Conservation (phyloP, 92 coral and sea anemone genomes). For the Bergia sp. region DNA sequence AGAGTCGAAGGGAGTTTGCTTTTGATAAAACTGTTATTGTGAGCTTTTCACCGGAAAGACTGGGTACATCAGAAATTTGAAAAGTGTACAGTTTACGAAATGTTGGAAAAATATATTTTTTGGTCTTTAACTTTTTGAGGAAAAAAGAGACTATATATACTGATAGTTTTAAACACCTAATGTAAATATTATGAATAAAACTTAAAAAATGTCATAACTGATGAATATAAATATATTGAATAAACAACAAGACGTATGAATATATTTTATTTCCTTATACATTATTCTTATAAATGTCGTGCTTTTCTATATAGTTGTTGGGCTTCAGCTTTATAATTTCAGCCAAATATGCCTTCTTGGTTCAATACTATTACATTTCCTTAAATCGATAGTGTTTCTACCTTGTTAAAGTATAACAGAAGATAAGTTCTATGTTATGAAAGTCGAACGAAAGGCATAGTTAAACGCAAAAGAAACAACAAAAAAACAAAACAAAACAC, state of each 20-base stretch:
- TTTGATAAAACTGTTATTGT: constrained; percentile 31
- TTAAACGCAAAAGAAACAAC: background rate
- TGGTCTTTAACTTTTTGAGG: background rate
- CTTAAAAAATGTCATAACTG: background rate
- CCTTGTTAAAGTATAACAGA: too few relatives aligned
- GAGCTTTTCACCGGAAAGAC: background rate
- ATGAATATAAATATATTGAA: constrained; percentile 18
- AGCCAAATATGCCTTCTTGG: background rate
- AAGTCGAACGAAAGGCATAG: background rate
- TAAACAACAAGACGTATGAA: constrained; percentile 2
- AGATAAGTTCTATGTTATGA: background rate
- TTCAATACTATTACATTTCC: background rate
- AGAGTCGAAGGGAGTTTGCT: background rate
- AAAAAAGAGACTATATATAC: background rate
- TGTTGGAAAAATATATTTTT: background rate
- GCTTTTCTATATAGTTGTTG: background rate
- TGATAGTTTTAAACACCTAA: background rate
- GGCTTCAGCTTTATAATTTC: background rate
- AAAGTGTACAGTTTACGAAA: background rate
- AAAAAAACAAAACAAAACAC: too few relatives aligned
- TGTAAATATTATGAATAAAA: background rate
- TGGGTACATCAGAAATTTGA: background rate
- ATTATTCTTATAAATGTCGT: background rate
- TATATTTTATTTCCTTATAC: background rate
- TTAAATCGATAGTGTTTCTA: too few relatives aligned